A percentile compares a stretch with the other conserved stretches of the same genome.
Conservation (phyloP, 2,888 invertebrate species). For the Phengaris alcon region DNA sequence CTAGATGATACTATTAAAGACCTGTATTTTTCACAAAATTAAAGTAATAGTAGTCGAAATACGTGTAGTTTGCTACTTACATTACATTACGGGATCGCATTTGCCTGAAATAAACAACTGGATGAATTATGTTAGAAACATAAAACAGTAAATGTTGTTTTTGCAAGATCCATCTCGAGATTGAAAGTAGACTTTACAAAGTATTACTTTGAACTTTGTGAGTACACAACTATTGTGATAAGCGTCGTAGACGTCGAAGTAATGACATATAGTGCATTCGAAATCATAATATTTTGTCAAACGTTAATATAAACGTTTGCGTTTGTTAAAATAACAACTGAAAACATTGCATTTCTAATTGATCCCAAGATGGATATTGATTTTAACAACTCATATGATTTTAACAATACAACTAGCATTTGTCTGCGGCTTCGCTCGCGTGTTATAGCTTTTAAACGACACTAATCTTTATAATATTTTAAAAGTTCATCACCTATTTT, state of each 20-base stretch:
- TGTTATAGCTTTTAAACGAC: no score
- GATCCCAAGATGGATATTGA: no score
- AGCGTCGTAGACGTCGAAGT: not conserved
- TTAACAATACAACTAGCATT: no score
- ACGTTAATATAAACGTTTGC: no score
- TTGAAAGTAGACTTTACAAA: conserved; percentile 23
- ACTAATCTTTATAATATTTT: no score
- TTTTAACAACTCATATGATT: no score
- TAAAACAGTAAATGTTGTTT: conserved; percentile 24
- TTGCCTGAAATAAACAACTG: conserved; percentile 15
- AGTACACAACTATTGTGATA: not conserved
- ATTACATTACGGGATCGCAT: not conserved
- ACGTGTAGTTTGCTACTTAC: not conserved
- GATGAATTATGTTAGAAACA: conserved; percentile 24
- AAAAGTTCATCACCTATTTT: no score
- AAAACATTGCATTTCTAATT: no score
- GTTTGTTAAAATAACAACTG: no score
- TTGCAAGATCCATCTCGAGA: conserved; percentile 27
- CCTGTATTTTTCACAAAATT: not conserved
- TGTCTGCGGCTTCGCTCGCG: no score
- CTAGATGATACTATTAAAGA: no score
- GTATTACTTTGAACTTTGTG: conserved; percentile 16
- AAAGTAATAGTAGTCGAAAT: conserved; percentile 6
- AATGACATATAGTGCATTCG: not conserved
- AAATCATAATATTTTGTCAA: no score